Base-by-base conservation (phyloP, 2,797 vertebrate genomes). In the Petrocephalus schoutedeni region DNA sequence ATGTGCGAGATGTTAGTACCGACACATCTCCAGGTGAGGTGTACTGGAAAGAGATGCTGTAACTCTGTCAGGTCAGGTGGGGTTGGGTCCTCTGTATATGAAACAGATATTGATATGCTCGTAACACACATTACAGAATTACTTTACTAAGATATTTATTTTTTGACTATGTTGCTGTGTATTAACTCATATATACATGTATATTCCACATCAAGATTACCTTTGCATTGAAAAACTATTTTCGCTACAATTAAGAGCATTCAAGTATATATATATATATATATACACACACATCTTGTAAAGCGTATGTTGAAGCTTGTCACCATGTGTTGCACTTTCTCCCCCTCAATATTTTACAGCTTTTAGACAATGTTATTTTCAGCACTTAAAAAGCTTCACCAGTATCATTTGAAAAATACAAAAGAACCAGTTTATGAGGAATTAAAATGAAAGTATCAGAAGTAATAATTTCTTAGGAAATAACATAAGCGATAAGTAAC, bases 141-240 rank as follows among this genome's bases (percentile, higher is more conserved):
- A 96, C 95, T 96, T 96, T 96, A 96, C 96, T 95, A 94, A 96
- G 96, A 95, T 98, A 98, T 97, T 98, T 98, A 98, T 98, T 98
- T 96, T 95, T 61, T 96, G 94, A 93, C 95, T 96, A 94, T 95
- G 92, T 93, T 92, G 95, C 96, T 96, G 93, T 94, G 93, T 89
- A 92, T 85, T 95, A 94, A 93, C 93, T 96, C 92, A 95, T 95
- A 94, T 94, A 94, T 95, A 93, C 94, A 94, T 95, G 95, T 96
- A 96, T 95, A 94, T 93, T 95, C 93, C 94, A 93, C 94, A 92
- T 90, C 91, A 90, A 91, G 89, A 94, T 91, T 92, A 92, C 90
- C 83, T 90, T 92, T 93, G 89, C 91, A 89, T 93, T 93, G 90
- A 92, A 93, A 93, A 88, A 77, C 93, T 95, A 92, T 92, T 95